phyloP scores from a whole-genome alignment of 2,113 vertebrate genomes.

The Mola mola region DNA sequence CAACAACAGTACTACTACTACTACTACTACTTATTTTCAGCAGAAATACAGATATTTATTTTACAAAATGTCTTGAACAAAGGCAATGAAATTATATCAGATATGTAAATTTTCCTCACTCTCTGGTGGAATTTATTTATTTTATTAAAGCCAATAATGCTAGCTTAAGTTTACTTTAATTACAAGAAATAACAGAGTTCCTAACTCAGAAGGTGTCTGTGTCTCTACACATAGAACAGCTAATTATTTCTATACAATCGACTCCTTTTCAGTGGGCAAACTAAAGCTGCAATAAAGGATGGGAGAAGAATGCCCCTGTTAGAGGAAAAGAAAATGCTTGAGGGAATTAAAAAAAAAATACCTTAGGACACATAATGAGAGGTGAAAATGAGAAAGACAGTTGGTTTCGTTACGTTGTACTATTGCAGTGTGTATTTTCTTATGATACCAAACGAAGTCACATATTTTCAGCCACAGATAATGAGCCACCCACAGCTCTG shows the following conservation, averaged over 20 bases:
- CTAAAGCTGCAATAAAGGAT: constrained; percentile 60
- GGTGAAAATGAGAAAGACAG: constrained; percentile 72
- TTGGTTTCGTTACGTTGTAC: constrained; percentile 79
- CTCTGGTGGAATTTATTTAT: not conserved
- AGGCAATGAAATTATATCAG: too few relatives aligned
- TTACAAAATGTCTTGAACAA: constrained; percentile 17
- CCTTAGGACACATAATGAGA: constrained; percentile 68
- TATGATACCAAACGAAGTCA: constrained; percentile 62
- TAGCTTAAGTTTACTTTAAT: constrained; percentile 17
- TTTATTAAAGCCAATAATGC: constrained; percentile 4
- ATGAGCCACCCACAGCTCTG: constrained; percentile 47
- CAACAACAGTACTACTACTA: not conserved
- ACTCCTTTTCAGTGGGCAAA: constrained; percentile 60
- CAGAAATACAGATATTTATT: not conserved
- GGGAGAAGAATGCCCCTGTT: constrained; percentile 25
- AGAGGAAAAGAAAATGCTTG: constrained; percentile 50
- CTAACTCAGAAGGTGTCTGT: constrained; percentile 44
- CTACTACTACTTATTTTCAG: not conserved
- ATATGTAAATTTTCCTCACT: not conserved
- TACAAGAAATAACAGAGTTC: constrained; percentile 29
- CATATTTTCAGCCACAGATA: constrained; percentile 55
- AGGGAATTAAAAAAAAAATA: constrained; percentile 66
- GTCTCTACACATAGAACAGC: constrained; percentile 59
- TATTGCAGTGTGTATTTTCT: constrained; percentile 67
- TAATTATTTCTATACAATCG: constrained; percentile 70